Percentiles rank a stretch among this genome's conserved stretches.
phyloP scores from a whole-genome alignment of 37 sponge, comb jelly and placozoan species.

The Chondrosia reniformis region DNA sequence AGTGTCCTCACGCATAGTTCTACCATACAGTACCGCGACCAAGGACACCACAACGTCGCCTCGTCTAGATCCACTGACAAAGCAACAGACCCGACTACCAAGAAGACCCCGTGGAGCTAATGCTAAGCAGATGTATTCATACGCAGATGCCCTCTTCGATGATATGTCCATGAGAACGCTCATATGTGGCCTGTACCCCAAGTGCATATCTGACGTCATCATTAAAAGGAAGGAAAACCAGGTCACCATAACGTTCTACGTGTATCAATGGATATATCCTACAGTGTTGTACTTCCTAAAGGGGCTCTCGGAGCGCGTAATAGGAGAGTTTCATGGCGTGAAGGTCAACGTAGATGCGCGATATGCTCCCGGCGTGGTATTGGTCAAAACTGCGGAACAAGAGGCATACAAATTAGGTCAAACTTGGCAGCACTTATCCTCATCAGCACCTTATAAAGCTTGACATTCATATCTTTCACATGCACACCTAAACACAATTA shows the following conservation, averaged over 20 bases:
- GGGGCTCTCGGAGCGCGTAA: slow-evolving; percentile 6
- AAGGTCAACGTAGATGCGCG: slow-evolving; percentile 19
- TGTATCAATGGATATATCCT: slow-evolving; percentile 2
- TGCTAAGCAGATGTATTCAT: neutral
- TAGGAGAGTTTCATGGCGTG: slow-evolving; percentile 4
- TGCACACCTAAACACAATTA: too few species aligned
- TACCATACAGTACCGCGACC: too few species aligned
- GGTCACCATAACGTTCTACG: neutral
- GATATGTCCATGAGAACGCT: slow-evolving; percentile 14
- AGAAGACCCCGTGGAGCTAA: neutral
- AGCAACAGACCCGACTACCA: too few species aligned
- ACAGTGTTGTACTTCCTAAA: slow-evolving; percentile 13
- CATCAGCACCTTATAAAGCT: too few species aligned
- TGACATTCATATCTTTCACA: too few species aligned
- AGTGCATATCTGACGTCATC: slow-evolving; percentile 9
- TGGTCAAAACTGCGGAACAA: neutral
- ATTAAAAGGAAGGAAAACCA: slow-evolving; percentile 17
- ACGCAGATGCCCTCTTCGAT: slow-evolving; percentile 12
- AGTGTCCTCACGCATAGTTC: too few species aligned
- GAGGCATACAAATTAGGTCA: slow-evolving; percentile 8
- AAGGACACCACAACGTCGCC: too few species aligned
- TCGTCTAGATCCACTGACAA: too few species aligned
- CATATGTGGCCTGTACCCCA: slow-evolving; percentile 15
- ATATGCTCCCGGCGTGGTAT: neutral
- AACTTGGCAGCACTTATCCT: neutral